These are phyloP conservation scores for Redunca redunca DNA, from an alignment of 2,113 vertebrate genomes.

Conservation along the genomic window DNA sequence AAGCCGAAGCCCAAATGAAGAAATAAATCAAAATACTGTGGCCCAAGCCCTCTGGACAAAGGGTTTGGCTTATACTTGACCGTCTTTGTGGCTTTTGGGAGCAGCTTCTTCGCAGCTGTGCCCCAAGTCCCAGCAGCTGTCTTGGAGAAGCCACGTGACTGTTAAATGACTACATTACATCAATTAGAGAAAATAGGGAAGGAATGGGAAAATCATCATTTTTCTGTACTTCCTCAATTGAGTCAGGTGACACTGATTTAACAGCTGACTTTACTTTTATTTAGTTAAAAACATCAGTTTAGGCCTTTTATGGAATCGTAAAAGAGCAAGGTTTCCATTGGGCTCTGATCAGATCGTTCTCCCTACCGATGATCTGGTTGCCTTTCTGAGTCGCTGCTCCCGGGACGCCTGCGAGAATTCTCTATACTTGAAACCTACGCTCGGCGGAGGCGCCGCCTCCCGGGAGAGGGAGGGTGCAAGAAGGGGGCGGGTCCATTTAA, in stretches of 20 bases:
- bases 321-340: not conserved
- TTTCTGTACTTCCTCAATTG: not conserved
- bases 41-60: not conserved
- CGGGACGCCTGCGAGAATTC: not conserved
- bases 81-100: not conserved
- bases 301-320: not conserved
- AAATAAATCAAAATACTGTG: not conserved
- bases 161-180: not conserved
- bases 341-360: not conserved
- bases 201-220: not conserved
- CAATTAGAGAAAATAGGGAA: constrained; percentile 1
- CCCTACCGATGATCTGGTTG: not conserved
- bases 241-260: not conserved
- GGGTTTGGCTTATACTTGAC: not conserved
- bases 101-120: constrained; percentile 5
- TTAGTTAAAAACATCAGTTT: not conserved
- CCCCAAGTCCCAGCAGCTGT: constrained; percentile 31
- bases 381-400: not conserved
- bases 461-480: constrained; percentile 24
- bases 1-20: not conserved
- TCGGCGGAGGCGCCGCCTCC: constrained; percentile 37
- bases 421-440: not conserved
- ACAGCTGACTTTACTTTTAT: not conserved
- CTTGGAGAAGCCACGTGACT: constrained; percentile 40
- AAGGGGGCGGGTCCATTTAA: constrained; percentile 60